These are phyloP conservation scores for Gryllus longicercus DNA, from an alignment of 2,888 invertebrate genomes.

Conservation along the genomic window DNA sequence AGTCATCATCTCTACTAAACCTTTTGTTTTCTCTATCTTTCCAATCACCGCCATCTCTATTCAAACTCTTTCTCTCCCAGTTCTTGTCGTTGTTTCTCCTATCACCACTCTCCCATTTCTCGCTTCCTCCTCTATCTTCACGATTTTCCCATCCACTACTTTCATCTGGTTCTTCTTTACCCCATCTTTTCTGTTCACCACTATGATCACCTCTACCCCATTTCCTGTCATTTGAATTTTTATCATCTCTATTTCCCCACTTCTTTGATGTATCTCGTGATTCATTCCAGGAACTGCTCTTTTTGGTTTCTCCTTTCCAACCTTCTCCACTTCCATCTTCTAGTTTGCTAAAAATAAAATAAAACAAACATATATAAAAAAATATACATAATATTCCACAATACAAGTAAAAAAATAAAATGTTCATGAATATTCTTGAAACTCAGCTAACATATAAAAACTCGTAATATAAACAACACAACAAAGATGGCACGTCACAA, in stretches of 20 bases:
- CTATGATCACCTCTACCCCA: conserved; percentile 23
- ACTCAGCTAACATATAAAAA: too few species aligned
- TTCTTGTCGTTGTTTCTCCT: background rate
- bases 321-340: conserved; percentile 22
- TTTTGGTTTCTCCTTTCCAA: background rate
- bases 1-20: conserved; percentile 24
- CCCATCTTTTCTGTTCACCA: background rate
- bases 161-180: background rate
- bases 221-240: conserved; percentile 19
- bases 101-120: conserved; percentile 27
- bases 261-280: background rate
- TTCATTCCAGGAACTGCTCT: background rate
- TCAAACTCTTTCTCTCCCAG: background rate
- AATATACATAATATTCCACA: background rate
- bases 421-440: too few species aligned
- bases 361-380: background rate
- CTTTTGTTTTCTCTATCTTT: conserved; percentile 18
- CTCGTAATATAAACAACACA: too few species aligned
- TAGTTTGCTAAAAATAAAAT: conserved; percentile 11
- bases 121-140: background rate
- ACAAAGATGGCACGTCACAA: too few species aligned
- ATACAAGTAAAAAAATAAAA: too few species aligned
- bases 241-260: background rate
- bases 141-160: background rate
- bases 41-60: conserved; percentile 26